Evolutionary conservation across 2,113 vertebrate species (phyloP), one percentile per base, ranked within the genome.

Genomic region (Calidris pygmaea): DNA sequence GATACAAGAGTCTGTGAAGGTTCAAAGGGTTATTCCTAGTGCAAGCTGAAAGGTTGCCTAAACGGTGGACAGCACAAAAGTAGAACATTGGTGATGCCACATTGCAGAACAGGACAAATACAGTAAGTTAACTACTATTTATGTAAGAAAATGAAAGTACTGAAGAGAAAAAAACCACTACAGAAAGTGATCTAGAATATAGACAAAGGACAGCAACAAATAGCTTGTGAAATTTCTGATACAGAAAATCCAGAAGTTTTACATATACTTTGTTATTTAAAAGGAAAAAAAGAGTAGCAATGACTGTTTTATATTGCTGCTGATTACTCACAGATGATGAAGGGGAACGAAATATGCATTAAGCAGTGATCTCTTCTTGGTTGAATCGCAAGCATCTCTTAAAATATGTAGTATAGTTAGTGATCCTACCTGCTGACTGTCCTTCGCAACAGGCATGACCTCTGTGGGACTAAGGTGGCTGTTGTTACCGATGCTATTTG

Each of bases 371-470:
- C 16, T 53, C 26, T 27, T 68, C 47, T 56, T 21, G 20, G 11
- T 1, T 68, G 77, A 39, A 63, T 59, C 58, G 48, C 35, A 72
- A 39, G 11, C 19, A 58, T 53, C 52, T 62, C 58, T 84, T 50
- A 75, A 68, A 4, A 14, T 14, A 47, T 0, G 3, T 3, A 63
- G n/a, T 65, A 29, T 17, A 43, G 76, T 78, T 41, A 30, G 17
- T 71, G 56, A 37, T 71, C 95, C 72, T 97, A 97, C 97, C 97
- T 97, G 84, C 41, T 96, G 63, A 47, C 43, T 79, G 59, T 75
- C 62, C 79, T 90, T 65, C 48, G 59, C 63, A 78, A 45, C 14
- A 79, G 70, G 63, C 32, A 6, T 12, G 47, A 78, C 53, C 68
- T 14, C 83, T 72, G 59, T 56, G 79, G 58, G n/a, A 32, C 2